Base-by-base conservation (phyloP, 2,888 invertebrate genomes). In the Tetropium fuscum region DNA sequence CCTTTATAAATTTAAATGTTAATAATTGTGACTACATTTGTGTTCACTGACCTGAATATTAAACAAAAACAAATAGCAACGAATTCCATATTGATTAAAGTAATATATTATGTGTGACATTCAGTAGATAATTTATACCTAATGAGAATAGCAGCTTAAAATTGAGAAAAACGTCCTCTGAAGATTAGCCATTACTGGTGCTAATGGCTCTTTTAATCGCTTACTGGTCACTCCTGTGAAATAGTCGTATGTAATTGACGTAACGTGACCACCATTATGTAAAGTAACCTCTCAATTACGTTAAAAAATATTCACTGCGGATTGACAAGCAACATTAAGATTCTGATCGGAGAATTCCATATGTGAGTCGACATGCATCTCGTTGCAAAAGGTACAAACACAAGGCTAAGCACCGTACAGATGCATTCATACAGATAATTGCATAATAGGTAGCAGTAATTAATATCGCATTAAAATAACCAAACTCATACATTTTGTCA, bases 321-420 rank as follows among this genome's bases (percentile, higher is more conserved):
- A 72, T 72, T 70, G 72, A 72, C 71, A 72, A 70, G 64, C 63
- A 68, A 71, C 71, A 70, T 70, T 70, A 69, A 72, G 70, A 72
- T 72, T 69, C 70, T 63, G 70, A 70, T 72, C 70, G 69, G 47
- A 49, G 57, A 63, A 63, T 66, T 64, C 64, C 64, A 66, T 45
- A 59, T 59, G 56, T 44, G 61, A 58, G 53, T 59, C 64, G 61
- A 61, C 64, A 61, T 61, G 61, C 55, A 61, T 64, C 64, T 61
- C 27, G 61, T 64, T 64, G 61, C 60, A 51, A 64, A 64, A 59
- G 57, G 59, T 58, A 34, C 47, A n/a, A n/a, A 22, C 47, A 48
- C 43, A 58, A 58, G 58, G 48, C 36, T 54, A 54, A 59, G 48
- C 54, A 59, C 51, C 40, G n/a, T 18, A 25, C 49, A 16, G 18